Conservation (phyloP, 2,888 invertebrate genomes). For the Hemicrepidius hirtus region DNA sequence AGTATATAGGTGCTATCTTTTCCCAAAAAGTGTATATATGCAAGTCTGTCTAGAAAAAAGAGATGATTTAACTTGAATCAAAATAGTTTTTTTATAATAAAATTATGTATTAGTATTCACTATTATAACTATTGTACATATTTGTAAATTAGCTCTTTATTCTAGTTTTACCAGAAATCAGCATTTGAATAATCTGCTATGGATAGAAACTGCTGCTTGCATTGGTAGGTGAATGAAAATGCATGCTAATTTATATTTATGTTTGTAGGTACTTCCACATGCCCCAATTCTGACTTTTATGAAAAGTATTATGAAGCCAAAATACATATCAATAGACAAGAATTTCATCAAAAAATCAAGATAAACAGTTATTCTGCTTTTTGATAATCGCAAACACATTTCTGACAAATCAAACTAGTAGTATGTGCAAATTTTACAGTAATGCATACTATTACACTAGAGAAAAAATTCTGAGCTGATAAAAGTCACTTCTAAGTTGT, state of each 20-base stretch:
- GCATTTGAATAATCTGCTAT: slow-evolving; percentile 66
- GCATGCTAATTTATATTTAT: slow-evolving; percentile 50
- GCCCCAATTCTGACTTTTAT: background rate
- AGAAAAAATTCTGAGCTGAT: too few species aligned
- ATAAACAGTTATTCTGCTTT: too few species aligned
- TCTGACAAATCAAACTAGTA: too few species aligned
- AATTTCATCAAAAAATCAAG: too few species aligned
- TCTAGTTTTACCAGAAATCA: slow-evolving; percentile 71
- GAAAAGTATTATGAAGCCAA: background rate
- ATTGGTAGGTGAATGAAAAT: slow-evolving; percentile 63
- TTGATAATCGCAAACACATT: too few species aligned
- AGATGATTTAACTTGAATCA: slow-evolving; percentile 24
- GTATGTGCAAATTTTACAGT: too few species aligned
- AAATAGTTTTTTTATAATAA: background rate
- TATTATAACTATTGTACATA: background rate
- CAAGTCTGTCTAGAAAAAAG: slow-evolving; percentile 31
- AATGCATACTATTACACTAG: too few species aligned
- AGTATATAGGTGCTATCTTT: too few species aligned
- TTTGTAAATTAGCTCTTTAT: slow-evolving; percentile 61
- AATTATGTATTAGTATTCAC: slow-evolving; percentile 7
- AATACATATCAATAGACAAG: too few species aligned
- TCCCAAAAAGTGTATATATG: background rate
- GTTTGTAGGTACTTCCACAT: slow-evolving; percentile 22
- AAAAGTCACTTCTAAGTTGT: too few species aligned
- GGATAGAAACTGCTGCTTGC: slow-evolving; percentile 54